Percentiles rank a stretch among this genome's conserved stretches.
These are phyloP conservation scores for Gallinago solitaria DNA, from an alignment of 2,797 vertebrate species.

Conservation along the genomic window DNA sequence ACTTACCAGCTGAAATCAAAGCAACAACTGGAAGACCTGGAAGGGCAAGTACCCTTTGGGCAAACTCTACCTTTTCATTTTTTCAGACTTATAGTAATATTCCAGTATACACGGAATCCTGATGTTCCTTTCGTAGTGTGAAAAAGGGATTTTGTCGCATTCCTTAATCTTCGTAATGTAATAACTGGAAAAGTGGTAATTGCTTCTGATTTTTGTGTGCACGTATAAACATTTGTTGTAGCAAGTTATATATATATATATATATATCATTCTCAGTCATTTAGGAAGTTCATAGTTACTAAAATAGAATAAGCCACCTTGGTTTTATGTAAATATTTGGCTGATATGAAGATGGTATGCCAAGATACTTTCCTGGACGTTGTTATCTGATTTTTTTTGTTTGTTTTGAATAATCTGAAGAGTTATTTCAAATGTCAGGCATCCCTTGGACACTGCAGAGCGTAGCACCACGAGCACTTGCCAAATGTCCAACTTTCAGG, in stretches of 20 bases:
- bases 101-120: not conserved
- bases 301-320: slow-evolving; percentile 25
- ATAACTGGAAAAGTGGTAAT: not conserved
- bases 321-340: slow-evolving; percentile 36
- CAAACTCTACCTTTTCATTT: not conserved
- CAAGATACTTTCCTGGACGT: slow-evolving; percentile 2
- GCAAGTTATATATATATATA: not conserved
- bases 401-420: slow-evolving; percentile 24
- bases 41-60: not conserved
- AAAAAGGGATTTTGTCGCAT: not conserved
- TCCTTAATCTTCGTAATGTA: not conserved
- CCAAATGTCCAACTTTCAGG: not conserved
- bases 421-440: slow-evolving; percentile 28
- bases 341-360: not conserved
- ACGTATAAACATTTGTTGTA: not conserved
- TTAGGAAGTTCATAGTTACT: slow-evolving; percentile 23
- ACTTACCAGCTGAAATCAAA: not conserved
- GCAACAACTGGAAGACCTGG: not conserved
- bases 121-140: not conserved
- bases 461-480: not conserved
- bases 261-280: not conserved
- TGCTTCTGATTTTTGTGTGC: not conserved
- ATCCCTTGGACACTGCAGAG: not conserved
- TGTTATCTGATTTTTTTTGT: slow-evolving; percentile 1
- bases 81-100: not conserved